These are phyloP conservation scores for Buathra laborator DNA, from an alignment of 2,888 invertebrate genomes.

Conservation along the genomic window DNA sequence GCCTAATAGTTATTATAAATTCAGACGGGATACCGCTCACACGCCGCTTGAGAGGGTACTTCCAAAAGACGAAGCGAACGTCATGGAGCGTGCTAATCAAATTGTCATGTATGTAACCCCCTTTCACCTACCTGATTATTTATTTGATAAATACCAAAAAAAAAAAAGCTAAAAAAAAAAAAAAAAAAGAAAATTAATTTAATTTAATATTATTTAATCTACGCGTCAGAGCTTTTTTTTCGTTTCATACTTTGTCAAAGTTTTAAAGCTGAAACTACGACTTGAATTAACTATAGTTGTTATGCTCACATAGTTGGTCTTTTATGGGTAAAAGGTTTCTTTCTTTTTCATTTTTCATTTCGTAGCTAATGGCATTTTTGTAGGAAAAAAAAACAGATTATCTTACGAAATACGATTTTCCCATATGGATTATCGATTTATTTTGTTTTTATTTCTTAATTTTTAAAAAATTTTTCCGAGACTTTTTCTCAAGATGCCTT, in stretches of 20 bases:
- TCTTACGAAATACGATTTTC: conserved; percentile 11
- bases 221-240: conserved; percentile 56
- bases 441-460: conserved; percentile 12
- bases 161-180: background rate
- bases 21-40: conserved; percentile 82
- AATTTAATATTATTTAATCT: conserved; percentile 48
- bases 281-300: conserved; percentile 44
- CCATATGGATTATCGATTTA: conserved; percentile 26
- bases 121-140: conserved; percentile 45
- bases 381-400: conserved; percentile 40
- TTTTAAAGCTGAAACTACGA: conserved; percentile 24
- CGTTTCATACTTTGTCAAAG: conserved; percentile 28
- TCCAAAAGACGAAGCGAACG: conserved; percentile 91
- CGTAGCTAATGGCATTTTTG: conserved; percentile 58
- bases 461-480: conserved; percentile 40
- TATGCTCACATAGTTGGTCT: conserved; percentile 60
- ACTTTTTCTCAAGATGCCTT: conserved; percentile 47
- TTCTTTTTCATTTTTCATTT: conserved; percentile 51
- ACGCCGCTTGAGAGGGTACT: conserved; percentile 87
- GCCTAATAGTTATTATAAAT: conserved; percentile 84
- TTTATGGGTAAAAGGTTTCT: conserved; percentile 64
- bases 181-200: conserved; percentile 17
- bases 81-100: conserved; percentile 94
- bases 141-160: conserved; percentile 27
- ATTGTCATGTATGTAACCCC: conserved; percentile 92